Evolutionary conservation across 2,113 vertebrate species (phyloP), one percentile per base, ranked within the genome.

Genomic region (Passerina amoena): DNA sequence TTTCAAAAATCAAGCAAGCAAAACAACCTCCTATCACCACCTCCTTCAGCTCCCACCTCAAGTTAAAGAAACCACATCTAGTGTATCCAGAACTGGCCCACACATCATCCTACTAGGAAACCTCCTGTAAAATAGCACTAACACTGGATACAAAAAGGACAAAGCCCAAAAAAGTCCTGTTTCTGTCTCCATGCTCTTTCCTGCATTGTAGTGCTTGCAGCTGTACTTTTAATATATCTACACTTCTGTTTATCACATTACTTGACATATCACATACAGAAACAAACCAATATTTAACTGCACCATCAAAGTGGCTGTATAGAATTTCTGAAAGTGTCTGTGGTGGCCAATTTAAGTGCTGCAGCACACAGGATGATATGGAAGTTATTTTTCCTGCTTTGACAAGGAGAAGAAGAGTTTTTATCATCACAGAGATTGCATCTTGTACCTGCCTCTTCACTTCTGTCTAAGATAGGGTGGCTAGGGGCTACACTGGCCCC

Each of bases 21-120:
- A 56, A 88, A 53, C 45, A 83, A 50, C 0, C 1, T 12, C 12
- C 15, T 53, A 4, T 35, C 0, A 0, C 5, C 12, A 63, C 14
- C 16, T 66, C 38, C 37, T 76, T 69, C 56, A 72, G n/a, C 66
- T 86, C 28, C 59, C 16, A 21, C 6, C 27, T 69, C 37, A 51
- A 66, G 12, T 12, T 25, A 71, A 59, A 92, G 28, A 80, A 73
- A 69, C 4, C 45, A 72, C 12, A 76, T 10, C 47, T 79, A 23
- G 35, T 63, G 13, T 63, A 48, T 21, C 31, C 68, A 80, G 56
- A 79, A 63, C 6, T 42, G n/a, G 37, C 47, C 11, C 9, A 42
- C 14, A 24, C 1, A 19, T 27, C 47, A 56, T 4, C 24, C 35
- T 53, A 70, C 47, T 16, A 71, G 14, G 53, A 79, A 71, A n/a